Conservation (phyloP, 2,113 vertebrate species). For the Albula goreensis region DNA sequence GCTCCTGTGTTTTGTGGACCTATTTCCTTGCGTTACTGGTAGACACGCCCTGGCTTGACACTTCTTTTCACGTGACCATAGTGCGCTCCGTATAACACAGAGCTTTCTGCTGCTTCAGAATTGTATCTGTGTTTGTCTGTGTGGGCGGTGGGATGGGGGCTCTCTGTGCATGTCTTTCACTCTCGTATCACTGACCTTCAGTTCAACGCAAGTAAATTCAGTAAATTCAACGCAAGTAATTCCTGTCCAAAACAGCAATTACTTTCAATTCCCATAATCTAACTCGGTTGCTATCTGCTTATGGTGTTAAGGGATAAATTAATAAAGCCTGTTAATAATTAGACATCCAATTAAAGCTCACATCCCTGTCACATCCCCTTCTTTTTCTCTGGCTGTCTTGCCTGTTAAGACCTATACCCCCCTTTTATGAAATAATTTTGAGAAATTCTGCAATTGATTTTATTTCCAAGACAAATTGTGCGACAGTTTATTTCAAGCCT, state of each 20-base stretch:
- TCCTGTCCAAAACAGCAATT: not conserved
- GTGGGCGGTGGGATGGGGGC: too few species aligned
- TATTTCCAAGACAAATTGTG: not conserved
- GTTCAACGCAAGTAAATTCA: not conserved
- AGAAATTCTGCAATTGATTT: not conserved
- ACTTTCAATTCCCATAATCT: not conserved
- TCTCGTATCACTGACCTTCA: not conserved
- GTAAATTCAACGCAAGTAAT: not conserved
- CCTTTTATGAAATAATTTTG: not conserved
- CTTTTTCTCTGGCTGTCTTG: not conserved
- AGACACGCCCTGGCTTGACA: conserved; percentile 1
- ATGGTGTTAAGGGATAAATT: not conserved
- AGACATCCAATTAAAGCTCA: not conserved
- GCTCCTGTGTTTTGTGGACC: not conserved
- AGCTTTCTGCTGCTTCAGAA: too few species aligned
- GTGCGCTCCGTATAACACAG: not conserved
- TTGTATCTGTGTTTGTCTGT: too few species aligned
- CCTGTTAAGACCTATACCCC: not conserved
- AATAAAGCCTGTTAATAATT: not conserved
- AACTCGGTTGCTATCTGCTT: not conserved
- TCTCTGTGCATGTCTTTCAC: not conserved
- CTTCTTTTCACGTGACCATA: conserved; percentile 12
- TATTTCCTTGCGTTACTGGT: not conserved
- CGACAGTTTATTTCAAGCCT: not conserved
- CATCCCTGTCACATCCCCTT: too few species aligned